Conservation (phyloP, 2,888 invertebrate genomes). For the Agrotis clavis region DNA sequence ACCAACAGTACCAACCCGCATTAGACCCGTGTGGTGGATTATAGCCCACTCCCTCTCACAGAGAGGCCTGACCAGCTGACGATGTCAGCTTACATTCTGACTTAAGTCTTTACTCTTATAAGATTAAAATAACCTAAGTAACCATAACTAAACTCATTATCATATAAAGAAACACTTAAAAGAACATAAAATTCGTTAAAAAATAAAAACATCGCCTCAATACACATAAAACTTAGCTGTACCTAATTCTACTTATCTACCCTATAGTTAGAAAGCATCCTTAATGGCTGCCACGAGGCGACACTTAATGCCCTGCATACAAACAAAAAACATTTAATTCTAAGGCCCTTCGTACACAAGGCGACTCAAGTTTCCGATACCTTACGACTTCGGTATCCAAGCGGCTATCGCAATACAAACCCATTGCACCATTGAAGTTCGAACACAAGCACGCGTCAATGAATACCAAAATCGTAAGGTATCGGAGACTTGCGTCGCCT, state of each 20-base stretch:
- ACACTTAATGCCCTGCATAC: neutral
- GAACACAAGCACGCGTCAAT: no score
- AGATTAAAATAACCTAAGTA: no score
- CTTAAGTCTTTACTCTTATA: no score
- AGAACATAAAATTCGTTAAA: neutral
- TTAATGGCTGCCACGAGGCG: constrained; percentile 8
- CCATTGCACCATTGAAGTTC: no score
- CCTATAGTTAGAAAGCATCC: constrained; percentile 9
- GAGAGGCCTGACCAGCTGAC: no score
- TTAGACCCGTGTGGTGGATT: neutral
- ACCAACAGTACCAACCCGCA: neutral
- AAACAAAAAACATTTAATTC: neutral
- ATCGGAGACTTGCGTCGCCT: no score
- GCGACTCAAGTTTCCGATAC: no score
- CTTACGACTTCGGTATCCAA: no score
- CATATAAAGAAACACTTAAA: constrained; percentile 11
- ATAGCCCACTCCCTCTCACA: neutral
- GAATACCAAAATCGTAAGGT: no score
- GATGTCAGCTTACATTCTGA: no score
- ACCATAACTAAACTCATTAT: neutral
- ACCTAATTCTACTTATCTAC: neutral
- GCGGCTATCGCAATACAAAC: no score
- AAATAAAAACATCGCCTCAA: neutral
- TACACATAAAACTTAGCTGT: neutral
- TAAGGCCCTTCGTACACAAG: no score